Evolutionary conservation across 2,797 vertebrate genomes (phyloP).

Genomic region (Sebastes reedi): DNA sequence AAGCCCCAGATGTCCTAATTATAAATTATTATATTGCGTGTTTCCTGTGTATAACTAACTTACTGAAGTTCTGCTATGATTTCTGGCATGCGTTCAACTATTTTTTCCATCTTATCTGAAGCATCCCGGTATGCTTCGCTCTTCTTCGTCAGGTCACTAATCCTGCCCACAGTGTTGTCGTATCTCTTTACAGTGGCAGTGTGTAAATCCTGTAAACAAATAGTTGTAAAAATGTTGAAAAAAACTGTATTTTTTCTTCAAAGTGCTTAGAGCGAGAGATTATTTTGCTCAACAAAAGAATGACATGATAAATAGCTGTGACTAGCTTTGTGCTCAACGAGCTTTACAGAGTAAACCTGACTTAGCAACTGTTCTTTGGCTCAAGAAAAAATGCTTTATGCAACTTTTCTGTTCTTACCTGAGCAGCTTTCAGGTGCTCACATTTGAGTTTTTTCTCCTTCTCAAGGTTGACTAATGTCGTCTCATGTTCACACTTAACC

Average conservation of each 20-base stretch:
- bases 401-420: slow-evolving; percentile 50
- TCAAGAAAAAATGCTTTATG: not conserved
- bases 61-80: slow-evolving; percentile 72
- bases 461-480: slow-evolving; percentile 24
- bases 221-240: slow-evolving; percentile 1
- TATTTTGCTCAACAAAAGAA: slow-evolving; percentile 12
- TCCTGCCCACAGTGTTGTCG: slow-evolving; percentile 34
- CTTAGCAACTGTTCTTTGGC: slow-evolving; percentile 14
- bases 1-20: not conserved
- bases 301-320: slow-evolving; percentile 17
- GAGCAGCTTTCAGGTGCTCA: slow-evolving; percentile 56
- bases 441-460: slow-evolving; percentile 48
- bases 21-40: not conserved
- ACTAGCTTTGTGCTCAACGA: slow-evolving; percentile 15
- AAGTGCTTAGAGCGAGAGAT: slow-evolving; percentile 16
- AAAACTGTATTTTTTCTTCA: not conserved
- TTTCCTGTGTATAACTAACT: slow-evolving; percentile 36
- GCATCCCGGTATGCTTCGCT: slow-evolving; percentile 58
- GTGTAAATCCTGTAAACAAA: slow-evolving; percentile 61
- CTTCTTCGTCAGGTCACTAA: slow-evolving; percentile 52
- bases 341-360: slow-evolving; percentile 35
- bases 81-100: slow-evolving; percentile 49
- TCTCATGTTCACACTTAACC: slow-evolving; percentile 42
- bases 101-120: slow-evolving; percentile 64
- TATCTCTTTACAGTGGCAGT: slow-evolving; percentile 29